Base-by-base conservation (phyloP, 2,888 invertebrate genomes). In the Hedychridium roseum region DNA sequence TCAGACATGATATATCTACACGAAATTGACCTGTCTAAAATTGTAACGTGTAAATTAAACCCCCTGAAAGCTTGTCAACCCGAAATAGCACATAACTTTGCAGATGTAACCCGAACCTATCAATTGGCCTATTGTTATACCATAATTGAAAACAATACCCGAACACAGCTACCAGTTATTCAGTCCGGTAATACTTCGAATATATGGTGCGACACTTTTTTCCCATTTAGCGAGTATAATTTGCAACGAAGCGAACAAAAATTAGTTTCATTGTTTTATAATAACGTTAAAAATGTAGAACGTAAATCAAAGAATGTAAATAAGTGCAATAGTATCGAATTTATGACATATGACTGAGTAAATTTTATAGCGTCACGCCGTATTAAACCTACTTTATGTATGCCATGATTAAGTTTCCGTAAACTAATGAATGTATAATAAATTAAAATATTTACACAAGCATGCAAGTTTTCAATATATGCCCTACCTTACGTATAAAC, bases 71-170 rank as follows among this genome's bases (percentile, higher is more conserved):
- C 89, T 1, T 95, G 96, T 73, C 85, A 89, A 27, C 84, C 88
- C 0, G 86, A 88, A 1, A 88, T 94, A 11, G 88, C 88, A 0
- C 87, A 89, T 53, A 88, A 89, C 14, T 94, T 95, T 79, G 89
- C 93, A 0, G 86, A 89, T 0, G 86, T 93, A 1, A 90, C 92
- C 0, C 84, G 91, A 38, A 84, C 88, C 6, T 91, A 94, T 76
- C 96, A 97, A 73, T 82, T 97, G 41, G 94, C 91, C 0, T 97
- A 96, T 80, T 97, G 97, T 79, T 92, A 94, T 75, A 86, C 93
- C 0, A 86, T 96, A 35, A 87, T 97, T 27, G 94, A 97, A 76
- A 86, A 89, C 64, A 97, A 97, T 80, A 79, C 85, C 0, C 82
- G 92, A 35, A 83, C 82, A 36, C 80, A 80, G 43, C 70, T 88